These are phyloP conservation scores for Polypedilum vanderplanki DNA, from an alignment of 1,140 invertebrate genomes.

Conservation along the genomic window DNA sequence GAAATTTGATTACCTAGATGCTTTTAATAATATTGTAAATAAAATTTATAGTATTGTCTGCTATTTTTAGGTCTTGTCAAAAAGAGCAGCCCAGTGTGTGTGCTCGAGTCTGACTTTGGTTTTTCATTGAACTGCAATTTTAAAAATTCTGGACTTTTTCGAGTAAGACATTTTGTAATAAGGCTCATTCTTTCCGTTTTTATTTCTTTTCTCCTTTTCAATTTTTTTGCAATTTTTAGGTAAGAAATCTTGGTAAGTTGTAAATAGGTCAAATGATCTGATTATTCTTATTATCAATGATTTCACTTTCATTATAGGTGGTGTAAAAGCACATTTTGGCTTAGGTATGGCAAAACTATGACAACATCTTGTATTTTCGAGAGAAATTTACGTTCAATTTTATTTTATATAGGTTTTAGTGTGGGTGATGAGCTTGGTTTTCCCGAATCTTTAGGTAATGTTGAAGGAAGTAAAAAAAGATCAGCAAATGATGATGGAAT, in stretches of 20 bases:
- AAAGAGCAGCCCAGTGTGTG: slow-evolving; percentile 56
- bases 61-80: background rate
- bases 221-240: too few relatives aligned
- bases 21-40: background rate
- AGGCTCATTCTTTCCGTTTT: too few relatives aligned
- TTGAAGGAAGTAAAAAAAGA: slow-evolving; percentile 37
- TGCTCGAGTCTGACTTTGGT: slow-evolving; percentile 78
- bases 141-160: slow-evolving; percentile 81
- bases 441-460: slow-evolving; percentile 62
- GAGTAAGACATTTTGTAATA: slow-evolving; percentile 80
- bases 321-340: slow-evolving; percentile 78
- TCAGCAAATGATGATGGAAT: slow-evolving; percentile 44
- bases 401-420: slow-evolving; percentile 56
- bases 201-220: too few relatives aligned
- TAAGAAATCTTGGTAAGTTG: slow-evolving; percentile 60
- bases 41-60: background rate
- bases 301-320: slow-evolving; percentile 43
- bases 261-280: too few relatives aligned
- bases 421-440: slow-evolving; percentile 69
- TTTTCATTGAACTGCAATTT: slow-evolving; percentile 83
- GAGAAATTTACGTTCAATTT: background rate
- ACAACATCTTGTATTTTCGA: too few relatives aligned
- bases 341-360: slow-evolving; percentile 59
- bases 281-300: too few relatives aligned
- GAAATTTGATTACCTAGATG: background rate